Conservation (phyloP, 2,113 vertebrate species). For the Aepyceros melampus region DNA sequence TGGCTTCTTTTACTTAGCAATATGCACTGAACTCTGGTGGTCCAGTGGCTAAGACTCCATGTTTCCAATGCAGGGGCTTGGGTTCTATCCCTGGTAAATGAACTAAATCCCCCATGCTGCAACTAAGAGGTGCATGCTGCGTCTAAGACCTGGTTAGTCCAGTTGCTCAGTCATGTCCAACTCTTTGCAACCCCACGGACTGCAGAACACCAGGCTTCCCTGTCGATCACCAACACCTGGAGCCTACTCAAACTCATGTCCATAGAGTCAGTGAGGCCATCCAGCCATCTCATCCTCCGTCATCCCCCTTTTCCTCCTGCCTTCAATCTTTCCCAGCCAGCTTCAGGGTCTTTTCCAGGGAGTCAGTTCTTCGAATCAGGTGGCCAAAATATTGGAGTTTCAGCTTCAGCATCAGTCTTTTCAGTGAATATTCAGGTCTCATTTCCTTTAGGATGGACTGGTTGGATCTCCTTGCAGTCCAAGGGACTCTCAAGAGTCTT, state of each 20-base stretch:
- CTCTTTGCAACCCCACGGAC: not conserved
- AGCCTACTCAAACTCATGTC: not conserved
- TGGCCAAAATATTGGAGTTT: too few relatives aligned
- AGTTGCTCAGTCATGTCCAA: not conserved
- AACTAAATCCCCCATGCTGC: not conserved
- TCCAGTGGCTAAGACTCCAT: not conserved
- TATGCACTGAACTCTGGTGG: not conserved
- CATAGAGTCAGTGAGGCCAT: not conserved
- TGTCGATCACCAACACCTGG: not conserved
- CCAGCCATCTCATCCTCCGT: too few relatives aligned
- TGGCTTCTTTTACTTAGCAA: not conserved
- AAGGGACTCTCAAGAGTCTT: too few relatives aligned
- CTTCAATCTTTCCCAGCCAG: too few relatives aligned
- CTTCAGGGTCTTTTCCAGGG: too few relatives aligned
- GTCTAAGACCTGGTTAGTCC: not conserved
- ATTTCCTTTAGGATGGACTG: too few relatives aligned
- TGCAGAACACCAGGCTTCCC: not conserved
- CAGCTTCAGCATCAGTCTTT: too few relatives aligned
- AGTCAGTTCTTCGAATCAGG: too few relatives aligned
- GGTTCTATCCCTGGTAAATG: not conserved
- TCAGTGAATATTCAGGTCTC: too few relatives aligned
- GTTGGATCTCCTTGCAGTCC: too few relatives aligned
- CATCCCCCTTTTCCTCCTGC: too few relatives aligned
- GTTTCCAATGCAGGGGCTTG: not conserved
- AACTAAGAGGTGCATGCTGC: not conserved